These are phyloP conservation scores for Acronicta alni DNA, from an alignment of 2,888 invertebrate species.

Conservation along the genomic window DNA sequence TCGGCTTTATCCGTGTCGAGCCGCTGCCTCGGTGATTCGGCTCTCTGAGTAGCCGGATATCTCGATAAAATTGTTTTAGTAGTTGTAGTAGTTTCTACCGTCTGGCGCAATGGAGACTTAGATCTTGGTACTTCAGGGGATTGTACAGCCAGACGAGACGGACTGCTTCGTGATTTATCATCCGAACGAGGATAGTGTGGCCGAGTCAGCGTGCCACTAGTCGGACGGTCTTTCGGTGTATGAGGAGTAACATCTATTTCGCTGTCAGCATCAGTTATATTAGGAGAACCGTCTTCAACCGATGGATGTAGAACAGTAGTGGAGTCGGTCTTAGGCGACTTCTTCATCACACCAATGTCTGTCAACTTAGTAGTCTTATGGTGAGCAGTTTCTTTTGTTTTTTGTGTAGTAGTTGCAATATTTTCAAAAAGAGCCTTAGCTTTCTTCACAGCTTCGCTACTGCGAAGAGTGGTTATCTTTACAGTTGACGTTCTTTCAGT, in stretches of 20 bases:
- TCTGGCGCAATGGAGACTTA: constrained; percentile 70
- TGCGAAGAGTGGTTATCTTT: constrained; percentile 85
- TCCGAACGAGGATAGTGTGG: constrained; percentile 53
- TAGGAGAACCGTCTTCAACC: constrained; percentile 64
- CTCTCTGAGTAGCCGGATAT: constrained; percentile 66
- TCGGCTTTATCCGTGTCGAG: constrained; percentile 67
- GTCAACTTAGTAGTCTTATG: constrained; percentile 80
- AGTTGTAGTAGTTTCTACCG: constrained; percentile 64
- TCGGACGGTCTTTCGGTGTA: constrained; percentile 55
- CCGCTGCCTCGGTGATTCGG: constrained; percentile 68
- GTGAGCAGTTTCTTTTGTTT: constrained; percentile 66
- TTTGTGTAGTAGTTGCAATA: constrained; percentile 83
- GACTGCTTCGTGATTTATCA: constrained; percentile 68
- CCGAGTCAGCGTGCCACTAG: constrained; percentile 58
- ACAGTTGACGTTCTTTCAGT: constrained; percentile 68
- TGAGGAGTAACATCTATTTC: constrained; percentile 60
- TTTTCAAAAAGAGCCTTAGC: constrained; percentile 93
- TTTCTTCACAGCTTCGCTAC: constrained; percentile 91
- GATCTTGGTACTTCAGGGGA: constrained; percentile 70
- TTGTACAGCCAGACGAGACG: constrained; percentile 62
- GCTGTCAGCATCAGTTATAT: constrained; percentile 63
- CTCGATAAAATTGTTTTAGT: constrained; percentile 62
- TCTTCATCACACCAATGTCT: constrained; percentile 84
- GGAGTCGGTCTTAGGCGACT: constrained; percentile 71
- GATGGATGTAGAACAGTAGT: constrained; percentile 66